A percentile compares a stretch with the other conserved stretches of the same genome.
Conservation (phyloP, 2,888 invertebrate species). For the Lobophora halterata region DNA sequence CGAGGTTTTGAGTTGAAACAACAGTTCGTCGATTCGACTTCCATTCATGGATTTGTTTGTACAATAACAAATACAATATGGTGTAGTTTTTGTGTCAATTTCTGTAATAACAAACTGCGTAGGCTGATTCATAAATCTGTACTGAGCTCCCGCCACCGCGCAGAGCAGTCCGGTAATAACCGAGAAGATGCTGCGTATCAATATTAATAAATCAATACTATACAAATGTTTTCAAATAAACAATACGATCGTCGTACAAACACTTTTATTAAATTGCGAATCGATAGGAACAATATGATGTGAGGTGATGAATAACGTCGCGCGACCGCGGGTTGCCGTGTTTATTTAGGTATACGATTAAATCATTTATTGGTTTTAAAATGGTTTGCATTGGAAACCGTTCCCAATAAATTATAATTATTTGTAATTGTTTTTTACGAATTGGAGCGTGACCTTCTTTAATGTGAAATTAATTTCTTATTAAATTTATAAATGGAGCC, state of each 20-base stretch:
- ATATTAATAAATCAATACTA: slow-evolving; percentile 22
- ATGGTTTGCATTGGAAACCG: too few species aligned
- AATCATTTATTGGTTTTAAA: slow-evolving; percentile 5
- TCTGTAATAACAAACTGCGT: background rate
- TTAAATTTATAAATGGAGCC: too few species aligned
- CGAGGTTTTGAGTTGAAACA: too few species aligned
- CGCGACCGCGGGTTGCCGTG: background rate
- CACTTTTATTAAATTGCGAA: slow-evolving; percentile 15
- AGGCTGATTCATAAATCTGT: background rate
- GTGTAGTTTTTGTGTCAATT: too few species aligned
- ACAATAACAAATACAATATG: too few species aligned
- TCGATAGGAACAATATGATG: slow-evolving; percentile 11
- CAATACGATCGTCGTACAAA: slow-evolving; percentile 20
- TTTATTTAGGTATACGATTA: slow-evolving; percentile 1
- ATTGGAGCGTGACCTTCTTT: too few species aligned
- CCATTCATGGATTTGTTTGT: too few species aligned
- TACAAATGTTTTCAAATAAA: slow-evolving; percentile 20
- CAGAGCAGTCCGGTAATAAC: slow-evolving; percentile 6
- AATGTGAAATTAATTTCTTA: too few species aligned
- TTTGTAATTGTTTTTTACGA: too few species aligned
- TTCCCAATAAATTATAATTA: too few species aligned
- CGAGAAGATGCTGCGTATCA: slow-evolving; percentile 11
- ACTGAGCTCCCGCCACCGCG: background rate
- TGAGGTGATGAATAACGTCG: slow-evolving; percentile 2
- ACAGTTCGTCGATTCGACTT: too few species aligned